Evolutionary conservation across 2,888 invertebrate genomes (phyloP).

Genomic region (Aleiodes alternator): DNA sequence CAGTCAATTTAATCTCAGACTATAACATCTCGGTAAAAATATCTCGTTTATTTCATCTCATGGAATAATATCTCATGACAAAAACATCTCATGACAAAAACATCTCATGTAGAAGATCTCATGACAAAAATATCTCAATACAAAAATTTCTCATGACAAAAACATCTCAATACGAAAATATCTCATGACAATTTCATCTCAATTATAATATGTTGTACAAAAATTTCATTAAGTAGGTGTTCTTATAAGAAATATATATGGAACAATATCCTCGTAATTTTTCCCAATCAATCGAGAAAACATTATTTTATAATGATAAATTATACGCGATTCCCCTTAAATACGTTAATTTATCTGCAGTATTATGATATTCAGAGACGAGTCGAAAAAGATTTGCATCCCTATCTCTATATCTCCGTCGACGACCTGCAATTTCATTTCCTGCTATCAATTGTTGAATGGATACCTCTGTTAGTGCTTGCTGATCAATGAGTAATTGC

Average conservation of each 20-base stretch:
- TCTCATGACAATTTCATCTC: no score
- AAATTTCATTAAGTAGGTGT: no score
- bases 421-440: background rate
- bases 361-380: conserved; percentile 2
- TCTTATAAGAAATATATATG: no score
- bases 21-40: no score
- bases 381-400: background rate
- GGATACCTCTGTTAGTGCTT: background rate
- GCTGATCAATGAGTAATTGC: background rate
- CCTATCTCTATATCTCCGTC: background rate
- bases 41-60: no score
- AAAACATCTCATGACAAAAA: no score
- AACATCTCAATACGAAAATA: background rate
- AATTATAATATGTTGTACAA: background rate
- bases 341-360: background rate
- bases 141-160: no score
- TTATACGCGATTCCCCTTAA: background rate
- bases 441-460: background rate
- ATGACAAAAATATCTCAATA: no score
- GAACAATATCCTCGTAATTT: no score
- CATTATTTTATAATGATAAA: conserved; percentile 28
- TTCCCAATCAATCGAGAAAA: no score
- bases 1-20: no score
- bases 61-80: no score
- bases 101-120: conserved; percentile 39